phyloP scores from a whole-genome alignment of 2,113 vertebrate genomes.

The Cyprinodon brontotheroides region DNA sequence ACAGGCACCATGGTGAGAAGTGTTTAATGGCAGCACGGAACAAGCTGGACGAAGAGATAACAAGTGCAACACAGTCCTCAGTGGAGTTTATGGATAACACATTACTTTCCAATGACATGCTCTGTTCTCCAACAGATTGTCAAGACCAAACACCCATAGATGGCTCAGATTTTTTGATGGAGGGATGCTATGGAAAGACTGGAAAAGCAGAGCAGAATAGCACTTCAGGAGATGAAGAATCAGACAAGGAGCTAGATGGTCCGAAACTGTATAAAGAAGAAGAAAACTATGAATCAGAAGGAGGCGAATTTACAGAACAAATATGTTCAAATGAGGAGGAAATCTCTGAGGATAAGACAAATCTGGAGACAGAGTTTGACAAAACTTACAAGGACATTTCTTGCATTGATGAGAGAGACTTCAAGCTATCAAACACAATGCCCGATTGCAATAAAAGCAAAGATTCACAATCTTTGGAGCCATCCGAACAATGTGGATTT shows the following conservation, averaged over 20 bases:
- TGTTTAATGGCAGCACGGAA: slow-evolving; percentile 40
- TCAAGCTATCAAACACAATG: not conserved
- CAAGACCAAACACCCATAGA: slow-evolving; percentile 31
- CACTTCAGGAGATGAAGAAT: slow-evolving; percentile 1
- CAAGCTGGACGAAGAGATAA: slow-evolving; percentile 21
- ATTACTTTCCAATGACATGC: slow-evolving; percentile 9
- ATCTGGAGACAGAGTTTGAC: slow-evolving; percentile 3
- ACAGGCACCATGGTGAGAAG: slow-evolving; percentile 48
- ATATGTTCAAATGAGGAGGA: slow-evolving; percentile 1
- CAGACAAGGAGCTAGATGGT: slow-evolving; percentile 4
- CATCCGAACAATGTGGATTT: slow-evolving; percentile 5
- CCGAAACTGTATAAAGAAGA: slow-evolving; percentile 5
- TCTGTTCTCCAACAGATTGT: slow-evolving; percentile 1
- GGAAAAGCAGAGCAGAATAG: not conserved
- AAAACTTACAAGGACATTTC: slow-evolving; percentile 2
- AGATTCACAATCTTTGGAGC: not conserved
- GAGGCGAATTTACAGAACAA: slow-evolving; percentile 15
- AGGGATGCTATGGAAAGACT: slow-evolving; percentile 14
- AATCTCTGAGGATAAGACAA: slow-evolving; percentile 7
- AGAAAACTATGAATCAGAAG: slow-evolving; percentile 1
- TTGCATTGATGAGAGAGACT: slow-evolving; percentile 12
- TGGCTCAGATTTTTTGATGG: not conserved
- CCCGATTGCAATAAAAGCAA: not conserved
- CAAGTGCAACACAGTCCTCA: slow-evolving; percentile 3
- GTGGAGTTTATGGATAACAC: slow-evolving; percentile 15